Base-by-base conservation (phyloP, 1,140 invertebrate species). In the Agrilus planipennis region DNA sequence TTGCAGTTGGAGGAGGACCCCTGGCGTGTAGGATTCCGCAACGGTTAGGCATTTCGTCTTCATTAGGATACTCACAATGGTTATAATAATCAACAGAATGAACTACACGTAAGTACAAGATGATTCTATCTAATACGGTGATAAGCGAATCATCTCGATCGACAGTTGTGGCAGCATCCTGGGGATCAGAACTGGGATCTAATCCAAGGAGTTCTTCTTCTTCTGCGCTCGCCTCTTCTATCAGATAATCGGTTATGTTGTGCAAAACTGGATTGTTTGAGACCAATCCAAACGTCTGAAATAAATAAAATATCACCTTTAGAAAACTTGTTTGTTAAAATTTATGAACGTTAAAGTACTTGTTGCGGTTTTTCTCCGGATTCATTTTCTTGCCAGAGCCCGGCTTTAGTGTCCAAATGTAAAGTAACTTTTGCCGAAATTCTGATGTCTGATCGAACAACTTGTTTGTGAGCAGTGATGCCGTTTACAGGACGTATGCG, bases 51-150 rank as follows among this genome's bases (percentile, higher is more conserved):
- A 99, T 99, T 60, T 96, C 93, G 64, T 99, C 95, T 67, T 99
- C 96, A 58, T 96, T 95, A 0, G 93, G 90, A 70, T 99, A 99
- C 55, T 99, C 94, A 54, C 88, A 92, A 53, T 94, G 89, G 66
- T 94, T 96, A 61, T 99, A 99, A 60, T 94, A 99, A 65, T 99
- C 96, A 30, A 99, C 84, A 0, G 93, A 98, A 66, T 99, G 93
- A 0, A 99, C 96, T 30, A 99, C 77, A 22, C 96, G 76, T 45
- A 99, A 65, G 61, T 99, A 99, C 7, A 98, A 63, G 21, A 99
- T 75, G 27, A 99, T 72, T 22, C 81, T 65, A 57, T 77, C 76
- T 19, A 72, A 47, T 47, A 91, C 89, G 49, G 74, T 74, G 9
- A 87, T 69, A 14, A 92, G 55, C 20, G 72, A 64, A 39, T 81